Conservation (phyloP, 2,888 invertebrate genomes). For the Eudasyphora cyanicolor region DNA sequence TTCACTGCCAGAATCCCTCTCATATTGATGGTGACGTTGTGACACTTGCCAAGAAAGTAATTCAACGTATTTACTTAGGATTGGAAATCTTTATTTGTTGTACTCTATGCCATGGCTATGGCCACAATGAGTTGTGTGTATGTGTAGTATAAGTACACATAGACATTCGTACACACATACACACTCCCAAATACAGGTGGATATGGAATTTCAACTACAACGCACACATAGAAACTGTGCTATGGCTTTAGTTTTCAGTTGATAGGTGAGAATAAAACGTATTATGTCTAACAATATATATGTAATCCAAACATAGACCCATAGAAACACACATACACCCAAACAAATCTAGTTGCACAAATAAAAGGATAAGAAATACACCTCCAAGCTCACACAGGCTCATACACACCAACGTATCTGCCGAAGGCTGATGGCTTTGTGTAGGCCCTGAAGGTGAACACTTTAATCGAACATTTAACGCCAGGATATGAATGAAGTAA, state of each 20-base stretch:
- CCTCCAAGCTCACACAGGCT: background rate
- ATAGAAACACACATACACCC: background rate
- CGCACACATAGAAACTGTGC: background rate
- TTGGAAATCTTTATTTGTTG: constrained; percentile 39
- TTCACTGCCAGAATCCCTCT: background rate
- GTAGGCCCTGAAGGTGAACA: background rate
- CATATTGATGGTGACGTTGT: background rate
- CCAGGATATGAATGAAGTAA: background rate
- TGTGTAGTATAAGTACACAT: background rate
- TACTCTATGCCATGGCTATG: background rate
- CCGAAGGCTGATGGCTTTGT: background rate
- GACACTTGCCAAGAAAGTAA: constrained; percentile 29
- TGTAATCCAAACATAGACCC: constrained; percentile 14
- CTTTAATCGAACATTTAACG: background rate
- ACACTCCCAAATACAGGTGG: background rate
- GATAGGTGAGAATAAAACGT: constrained; percentile 45
- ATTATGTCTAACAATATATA: constrained; percentile 34
- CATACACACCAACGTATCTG: background rate
- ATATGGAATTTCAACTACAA: background rate
- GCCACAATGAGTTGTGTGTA: background rate
- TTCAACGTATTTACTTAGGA: constrained; percentile 45
- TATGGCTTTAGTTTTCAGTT: constrained; percentile 16
- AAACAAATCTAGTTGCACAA: background rate
- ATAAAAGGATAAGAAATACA: constrained; percentile 10
- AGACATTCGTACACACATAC: background rate